These are phyloP conservation scores for Chascanopsetta lugubris DNA, from an alignment of 2,113 vertebrate genomes.

Conservation along the genomic window DNA sequence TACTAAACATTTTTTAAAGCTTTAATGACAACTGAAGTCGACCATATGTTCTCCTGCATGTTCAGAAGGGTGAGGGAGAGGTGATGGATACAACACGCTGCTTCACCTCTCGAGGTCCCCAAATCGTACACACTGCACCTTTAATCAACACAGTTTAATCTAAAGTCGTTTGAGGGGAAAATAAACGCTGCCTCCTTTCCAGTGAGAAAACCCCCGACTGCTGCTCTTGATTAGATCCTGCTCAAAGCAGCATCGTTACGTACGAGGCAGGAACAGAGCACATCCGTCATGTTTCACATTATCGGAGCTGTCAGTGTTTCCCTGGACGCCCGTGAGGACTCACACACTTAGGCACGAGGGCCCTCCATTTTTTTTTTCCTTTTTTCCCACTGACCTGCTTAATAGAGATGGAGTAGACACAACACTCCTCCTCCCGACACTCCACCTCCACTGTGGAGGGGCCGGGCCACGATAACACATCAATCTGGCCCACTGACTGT, in stretches of 20 bases:
- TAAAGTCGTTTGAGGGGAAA: not conserved
- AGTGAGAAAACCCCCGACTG: conserved; percentile 30
- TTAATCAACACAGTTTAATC: conserved; percentile 8
- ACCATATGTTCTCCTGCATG: no score
- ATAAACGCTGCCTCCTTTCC: conserved; percentile 16
- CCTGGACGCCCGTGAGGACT: conserved; percentile 43
- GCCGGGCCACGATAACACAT: conserved; percentile 51
- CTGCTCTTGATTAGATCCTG: conserved; percentile 54
- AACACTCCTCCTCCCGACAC: conserved; percentile 60
- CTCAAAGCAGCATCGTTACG: conserved; percentile 41
- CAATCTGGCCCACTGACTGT: conserved; percentile 51
- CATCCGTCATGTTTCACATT: conserved; percentile 62
- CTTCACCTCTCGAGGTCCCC: no score
- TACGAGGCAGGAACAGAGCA: conserved; percentile 49
- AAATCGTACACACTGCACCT: no score
- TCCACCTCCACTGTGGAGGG: conserved; percentile 45
- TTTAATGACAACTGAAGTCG: no score
- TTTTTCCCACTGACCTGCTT: conserved; percentile 44
- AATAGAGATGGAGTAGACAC: conserved; percentile 66
- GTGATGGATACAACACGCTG: no score
- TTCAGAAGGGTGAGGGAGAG: no score
- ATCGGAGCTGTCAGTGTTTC: conserved; percentile 38
- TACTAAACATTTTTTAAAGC: no score
- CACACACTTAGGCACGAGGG: conserved; percentile 51
- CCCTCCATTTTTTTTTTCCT: conserved; percentile 47